A percentile compares a stretch with the other conserved stretches of the same genome.
Conservation (phyloP, 2,888 invertebrate genomes). For the Andrena haemorrhoa region DNA sequence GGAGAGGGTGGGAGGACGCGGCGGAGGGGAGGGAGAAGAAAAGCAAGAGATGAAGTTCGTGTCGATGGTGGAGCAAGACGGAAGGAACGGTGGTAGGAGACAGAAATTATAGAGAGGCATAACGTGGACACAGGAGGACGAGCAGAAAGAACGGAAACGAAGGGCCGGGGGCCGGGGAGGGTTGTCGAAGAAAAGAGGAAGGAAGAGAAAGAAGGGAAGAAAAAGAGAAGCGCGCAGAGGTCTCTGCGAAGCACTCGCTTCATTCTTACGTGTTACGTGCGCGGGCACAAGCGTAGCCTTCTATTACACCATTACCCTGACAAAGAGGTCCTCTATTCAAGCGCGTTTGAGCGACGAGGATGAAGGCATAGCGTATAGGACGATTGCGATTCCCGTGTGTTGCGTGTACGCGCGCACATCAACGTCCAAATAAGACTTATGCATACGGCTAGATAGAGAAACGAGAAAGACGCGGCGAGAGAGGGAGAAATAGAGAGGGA, state of each 20-base stretch:
- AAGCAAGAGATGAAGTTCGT: constrained; percentile 49
- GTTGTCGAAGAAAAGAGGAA: constrained; percentile 9
- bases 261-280: constrained; percentile 73
- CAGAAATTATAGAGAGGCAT: constrained; percentile 26
- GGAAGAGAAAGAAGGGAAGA: constrained; percentile 10
- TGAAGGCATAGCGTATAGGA: constrained; percentile 31
- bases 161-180: not conserved
- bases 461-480: constrained; percentile 38
- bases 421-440: constrained; percentile 8
- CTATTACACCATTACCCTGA: constrained; percentile 74
- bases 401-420: constrained; percentile 23
- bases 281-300: constrained; percentile 60
- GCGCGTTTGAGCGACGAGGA: constrained; percentile 53
- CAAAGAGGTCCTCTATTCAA: constrained; percentile 67
- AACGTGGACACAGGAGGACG: constrained; percentile 41
- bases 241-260: constrained; percentile 50
- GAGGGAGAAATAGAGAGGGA: constrained; percentile 2
- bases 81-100: constrained; percentile 27
- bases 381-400: constrained; percentile 23
- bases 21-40: constrained; percentile 34
- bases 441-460: constrained; percentile 30
- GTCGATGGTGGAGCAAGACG: constrained; percentile 28
- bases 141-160: constrained; percentile 57
- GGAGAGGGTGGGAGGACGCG: constrained; percentile 14
- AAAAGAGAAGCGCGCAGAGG: constrained; percentile 13